phyloP scores from a whole-genome alignment of 2,113 vertebrate genomes.

The Hydropotes inermis region DNA sequence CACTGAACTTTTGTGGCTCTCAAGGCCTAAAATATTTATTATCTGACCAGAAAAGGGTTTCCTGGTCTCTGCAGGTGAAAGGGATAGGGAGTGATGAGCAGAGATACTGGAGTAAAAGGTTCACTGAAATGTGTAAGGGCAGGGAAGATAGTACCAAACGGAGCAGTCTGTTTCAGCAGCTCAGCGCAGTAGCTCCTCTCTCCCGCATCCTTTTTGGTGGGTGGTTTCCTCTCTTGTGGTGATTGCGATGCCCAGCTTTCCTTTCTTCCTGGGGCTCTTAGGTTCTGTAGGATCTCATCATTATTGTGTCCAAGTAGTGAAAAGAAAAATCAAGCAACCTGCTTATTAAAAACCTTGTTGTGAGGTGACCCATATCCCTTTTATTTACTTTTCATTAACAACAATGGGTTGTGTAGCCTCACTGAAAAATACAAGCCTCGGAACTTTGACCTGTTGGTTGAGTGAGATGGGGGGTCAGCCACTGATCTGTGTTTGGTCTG shows the following conservation, averaged over 20 bases:
- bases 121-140: not conserved
- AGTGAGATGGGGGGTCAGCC: not conserved
- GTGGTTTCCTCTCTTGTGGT: not conserved
- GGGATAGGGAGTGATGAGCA: not conserved
- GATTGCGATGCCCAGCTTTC: accelerated
- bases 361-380: not conserved
- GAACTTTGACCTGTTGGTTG: not conserved
- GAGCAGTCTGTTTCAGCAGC: not conserved
- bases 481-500: accelerated
- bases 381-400: not conserved
- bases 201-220: accelerated
- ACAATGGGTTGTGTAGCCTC: not conserved
- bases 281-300: not conserved
- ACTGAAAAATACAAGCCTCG: not conserved
- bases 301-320: not conserved
- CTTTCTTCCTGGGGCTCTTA: not conserved
- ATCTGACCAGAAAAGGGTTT: not conserved
- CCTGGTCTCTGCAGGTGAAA: not conserved
- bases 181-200: not conserved
- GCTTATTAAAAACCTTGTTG: not conserved
- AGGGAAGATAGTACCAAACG: no score
- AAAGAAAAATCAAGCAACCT: not conserved
- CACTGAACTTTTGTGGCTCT: not conserved
- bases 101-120: not conserved
- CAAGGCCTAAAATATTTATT: not conserved